Evolutionary conservation across 2,113 vertebrate genomes (phyloP).

Genomic region (Porphyrio hochstetteri): DNA sequence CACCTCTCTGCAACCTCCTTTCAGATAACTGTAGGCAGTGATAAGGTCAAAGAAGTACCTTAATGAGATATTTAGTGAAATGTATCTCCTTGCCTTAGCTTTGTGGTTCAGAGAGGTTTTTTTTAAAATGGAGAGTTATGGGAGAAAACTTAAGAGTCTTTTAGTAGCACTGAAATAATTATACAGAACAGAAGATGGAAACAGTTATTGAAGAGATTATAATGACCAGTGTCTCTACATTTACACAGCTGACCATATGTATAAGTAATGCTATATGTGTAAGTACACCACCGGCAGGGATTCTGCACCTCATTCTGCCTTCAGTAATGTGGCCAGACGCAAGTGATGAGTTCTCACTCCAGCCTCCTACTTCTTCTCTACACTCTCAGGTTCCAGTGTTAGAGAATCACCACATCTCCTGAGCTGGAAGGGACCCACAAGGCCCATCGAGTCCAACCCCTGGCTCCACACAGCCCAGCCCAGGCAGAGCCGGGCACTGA

Average conservation of each 20-base stretch:
- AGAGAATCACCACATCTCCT: too few relatives aligned
- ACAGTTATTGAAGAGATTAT: background rate
- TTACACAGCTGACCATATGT: background rate
- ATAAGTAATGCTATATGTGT: too few relatives aligned
- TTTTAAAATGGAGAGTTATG: background rate
- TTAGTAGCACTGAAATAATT: background rate
- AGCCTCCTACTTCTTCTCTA: background rate
- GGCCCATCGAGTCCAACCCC: too few relatives aligned
- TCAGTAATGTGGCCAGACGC: background rate
- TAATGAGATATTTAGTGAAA: background rate
- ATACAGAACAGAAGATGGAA: background rate
- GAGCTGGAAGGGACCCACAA: too few relatives aligned
- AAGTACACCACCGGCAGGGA: background rate
- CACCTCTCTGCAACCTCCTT: too few relatives aligned
- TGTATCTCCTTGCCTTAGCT: background rate
- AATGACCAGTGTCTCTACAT: background rate
- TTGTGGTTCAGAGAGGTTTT: background rate
- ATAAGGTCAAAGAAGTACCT: background rate
- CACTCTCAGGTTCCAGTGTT: background rate
- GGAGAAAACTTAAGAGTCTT: background rate
- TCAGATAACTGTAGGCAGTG: too few relatives aligned
- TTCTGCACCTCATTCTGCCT: background rate
- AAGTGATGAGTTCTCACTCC: background rate
- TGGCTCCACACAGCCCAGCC: too few relatives aligned
- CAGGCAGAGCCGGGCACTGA: too few relatives aligned